Evolutionary conservation across 2,888 invertebrate genomes (phyloP).

Genomic region (Malthinus seriepunctatus): DNA sequence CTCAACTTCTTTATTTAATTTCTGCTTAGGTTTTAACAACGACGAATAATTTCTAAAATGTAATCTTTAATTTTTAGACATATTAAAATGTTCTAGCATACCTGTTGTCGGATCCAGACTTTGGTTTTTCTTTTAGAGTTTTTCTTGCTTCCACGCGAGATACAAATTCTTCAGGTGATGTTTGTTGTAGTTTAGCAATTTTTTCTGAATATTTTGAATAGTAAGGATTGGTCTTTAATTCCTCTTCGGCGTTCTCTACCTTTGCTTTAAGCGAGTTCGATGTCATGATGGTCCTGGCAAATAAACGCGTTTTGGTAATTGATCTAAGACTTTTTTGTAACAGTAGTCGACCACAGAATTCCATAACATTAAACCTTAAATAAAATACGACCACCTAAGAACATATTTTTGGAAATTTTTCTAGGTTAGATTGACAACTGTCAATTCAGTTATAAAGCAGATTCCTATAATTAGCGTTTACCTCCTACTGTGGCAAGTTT

Average conservation of each 20-base stretch:
- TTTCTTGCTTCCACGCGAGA: conserved; percentile 62
- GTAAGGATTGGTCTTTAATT: conserved; percentile 72
- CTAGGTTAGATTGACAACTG: not conserved
- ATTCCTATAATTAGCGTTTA: too few species aligned
- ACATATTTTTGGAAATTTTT: not conserved
- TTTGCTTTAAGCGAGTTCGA: conserved; percentile 3
- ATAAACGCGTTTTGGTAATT: not conserved
- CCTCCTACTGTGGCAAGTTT: too few species aligned
- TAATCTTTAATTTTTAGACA: conserved; percentile 2
- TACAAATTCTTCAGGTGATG: conserved; percentile 75
- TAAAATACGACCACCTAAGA: not conserved
- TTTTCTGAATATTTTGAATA: conserved; percentile 80
- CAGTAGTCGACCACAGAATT: not conserved
- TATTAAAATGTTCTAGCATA: conserved; percentile 32
- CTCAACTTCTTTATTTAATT: conserved; percentile 42
- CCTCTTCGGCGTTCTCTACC: conserved; percentile 59
- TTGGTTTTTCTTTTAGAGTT: conserved; percentile 50
- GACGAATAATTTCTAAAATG: conserved; percentile 64
- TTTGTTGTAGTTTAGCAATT: conserved; percentile 73
- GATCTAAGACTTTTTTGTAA: not conserved
- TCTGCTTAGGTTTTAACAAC: conserved; percentile 65
- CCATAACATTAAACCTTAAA: not conserved
- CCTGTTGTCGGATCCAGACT: conserved; percentile 49
- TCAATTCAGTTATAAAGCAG: not conserved
- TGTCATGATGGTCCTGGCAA: conserved; percentile 17